Base-by-base conservation (phyloP, 2,888 invertebrate genomes). In the Eueremaeus valkanovi region DNA sequence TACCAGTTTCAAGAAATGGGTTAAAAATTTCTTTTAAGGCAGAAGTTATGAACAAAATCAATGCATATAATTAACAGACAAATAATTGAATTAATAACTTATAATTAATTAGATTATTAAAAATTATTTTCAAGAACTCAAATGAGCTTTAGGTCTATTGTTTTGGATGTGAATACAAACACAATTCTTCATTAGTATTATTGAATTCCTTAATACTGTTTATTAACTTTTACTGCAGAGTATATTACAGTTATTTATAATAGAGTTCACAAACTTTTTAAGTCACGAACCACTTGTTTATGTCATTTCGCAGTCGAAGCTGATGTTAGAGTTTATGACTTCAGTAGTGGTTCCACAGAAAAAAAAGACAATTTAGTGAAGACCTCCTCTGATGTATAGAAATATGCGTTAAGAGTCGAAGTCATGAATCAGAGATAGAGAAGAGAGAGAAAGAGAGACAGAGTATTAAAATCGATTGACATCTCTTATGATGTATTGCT, bases 401-500 rank as follows among this genome's bases (percentile, higher is more conserved):
- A 29, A 58, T 13, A 29, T 29, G 29, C 31, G 29, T 27, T 58
- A 58, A 58, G 58, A 31, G 29, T 29, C 29, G 29, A 58, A 58
- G 58, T 31, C 58, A 58, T 58, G 58, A 42, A 70, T 70, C 66
- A 66, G 36, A 21, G 66, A 40, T 24, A 66, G 36, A 40, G 24
- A 29, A 29, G 3, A 58, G 58, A 58, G 5, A 29, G 58, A 58
- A 29, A 58, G 29, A 58, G 29, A 29, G 58, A 58, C 58, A 66
- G 66, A 31, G 66, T 21, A 66, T 66, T 40, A 40, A 33, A 66
- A 66, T 66, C 66, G 66, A 66, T 66, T 66, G 66, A 66, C 66
- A 66, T 66, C n/a, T 40, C 66, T 66, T 66, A 40, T 66, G 66
- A 66, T 66, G 66, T 66, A 66, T 66, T 66, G 40, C 66, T 66